A percentile compares a stretch with the other conserved stretches of the same genome.
phyloP scores from a whole-genome alignment of 35 echinoderm and acorn worm genomes.

The Lytechinus pictus region DNA sequence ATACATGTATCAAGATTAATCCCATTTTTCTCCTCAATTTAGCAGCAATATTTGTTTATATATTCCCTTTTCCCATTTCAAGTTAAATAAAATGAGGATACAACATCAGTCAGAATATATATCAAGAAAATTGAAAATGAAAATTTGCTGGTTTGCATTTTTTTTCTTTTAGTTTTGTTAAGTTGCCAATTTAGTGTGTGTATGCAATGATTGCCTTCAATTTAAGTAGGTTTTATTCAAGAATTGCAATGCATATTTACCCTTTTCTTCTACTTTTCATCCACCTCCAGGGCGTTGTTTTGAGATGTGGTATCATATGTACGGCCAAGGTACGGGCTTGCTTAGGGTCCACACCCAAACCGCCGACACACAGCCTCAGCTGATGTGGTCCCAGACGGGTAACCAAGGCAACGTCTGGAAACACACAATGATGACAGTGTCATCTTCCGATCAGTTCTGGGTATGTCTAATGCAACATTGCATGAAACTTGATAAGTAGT shows the following conservation, averaged over 20 bases:
- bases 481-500: background rate
- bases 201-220: too few species aligned
- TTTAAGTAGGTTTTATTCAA: background rate
- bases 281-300: conserved; percentile 65
- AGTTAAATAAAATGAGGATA: too few species aligned
- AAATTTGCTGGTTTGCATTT: too few species aligned
- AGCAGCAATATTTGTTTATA: too few species aligned
- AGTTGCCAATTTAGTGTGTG: too few species aligned
- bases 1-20: too few species aligned
- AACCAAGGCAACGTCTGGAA: conserved; percentile 85
- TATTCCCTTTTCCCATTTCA: too few species aligned
- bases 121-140: too few species aligned
- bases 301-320: conserved; percentile 96
- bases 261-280: background rate
- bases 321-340: conserved; percentile 59
- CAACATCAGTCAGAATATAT: too few species aligned
- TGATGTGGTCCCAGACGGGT: conserved; percentile 63
- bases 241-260: background rate
- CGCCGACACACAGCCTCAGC: conserved; percentile 38
- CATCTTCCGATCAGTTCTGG: conserved; percentile 72
- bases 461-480: conserved; percentile 31
- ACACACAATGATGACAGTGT: conserved; percentile 56
- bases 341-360: conserved; percentile 63
- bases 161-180: too few species aligned
- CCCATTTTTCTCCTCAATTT: too few species aligned